Evolutionary conservation across 2,888 invertebrate species (phyloP).

Genomic region (Epirrhoe tristata): DNA sequence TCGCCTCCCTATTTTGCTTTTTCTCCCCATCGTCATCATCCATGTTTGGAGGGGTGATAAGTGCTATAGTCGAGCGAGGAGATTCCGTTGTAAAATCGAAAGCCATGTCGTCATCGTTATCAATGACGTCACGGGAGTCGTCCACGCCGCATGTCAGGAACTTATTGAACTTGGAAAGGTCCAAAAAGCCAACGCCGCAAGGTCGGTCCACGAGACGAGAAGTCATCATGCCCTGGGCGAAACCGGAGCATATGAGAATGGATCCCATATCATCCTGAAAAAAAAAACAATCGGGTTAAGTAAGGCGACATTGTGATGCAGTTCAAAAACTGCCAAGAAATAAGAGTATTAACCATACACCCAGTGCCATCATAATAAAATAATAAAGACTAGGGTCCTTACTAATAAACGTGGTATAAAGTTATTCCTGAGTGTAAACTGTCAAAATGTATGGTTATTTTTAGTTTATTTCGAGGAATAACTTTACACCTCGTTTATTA

Average conservation of each 20-base stretch:
- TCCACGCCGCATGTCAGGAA: constrained; percentile 78
- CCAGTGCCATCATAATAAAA: neutral
- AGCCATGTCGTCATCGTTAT: constrained; percentile 54
- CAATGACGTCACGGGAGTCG: constrained; percentile 71
- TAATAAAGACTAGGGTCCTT: no score
- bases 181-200: constrained; percentile 73
- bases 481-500: no score
- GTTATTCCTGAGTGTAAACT: no score
- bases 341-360: neutral
- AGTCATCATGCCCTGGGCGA: constrained; percentile 70
- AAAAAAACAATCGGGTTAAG: neutral
- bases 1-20: neutral
- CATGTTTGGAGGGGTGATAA: constrained; percentile 18
- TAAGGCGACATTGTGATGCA: no score
- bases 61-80: constrained; percentile 26
- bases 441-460: no score
- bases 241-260: constrained; percentile 68
- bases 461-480: no score
- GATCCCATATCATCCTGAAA: constrained; percentile 74
- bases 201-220: constrained; percentile 74
- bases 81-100: constrained; percentile 51
- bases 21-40: neutral
- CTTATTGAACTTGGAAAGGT: constrained; percentile 62
- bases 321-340: neutral
- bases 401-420: no score